Conservation (phyloP, 1,140 invertebrate species). For the Globodera ellingtonae region DNA sequence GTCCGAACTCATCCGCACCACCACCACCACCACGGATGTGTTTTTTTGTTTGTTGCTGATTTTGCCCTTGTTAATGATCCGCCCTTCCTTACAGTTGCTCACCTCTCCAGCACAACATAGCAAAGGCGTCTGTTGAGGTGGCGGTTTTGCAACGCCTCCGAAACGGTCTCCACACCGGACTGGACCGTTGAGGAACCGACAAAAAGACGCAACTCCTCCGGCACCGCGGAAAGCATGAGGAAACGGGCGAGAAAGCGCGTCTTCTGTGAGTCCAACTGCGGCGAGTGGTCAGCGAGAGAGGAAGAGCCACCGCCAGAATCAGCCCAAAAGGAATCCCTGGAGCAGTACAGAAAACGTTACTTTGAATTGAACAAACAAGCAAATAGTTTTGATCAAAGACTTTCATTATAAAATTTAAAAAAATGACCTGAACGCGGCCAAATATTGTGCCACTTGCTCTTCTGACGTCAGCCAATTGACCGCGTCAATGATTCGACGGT, state of each 20-base stretch:
- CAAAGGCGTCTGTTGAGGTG: slow-evolving; percentile 82
- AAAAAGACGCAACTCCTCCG: slow-evolving; percentile 86
- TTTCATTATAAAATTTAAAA: background rate
- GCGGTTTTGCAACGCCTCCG: slow-evolving; percentile 82
- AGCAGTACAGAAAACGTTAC: background rate
- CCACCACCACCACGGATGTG: too few species aligned
- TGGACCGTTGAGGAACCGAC: slow-evolving; percentile 86
- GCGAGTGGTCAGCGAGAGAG: slow-evolving; percentile 60
- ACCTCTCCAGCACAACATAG: background rate
- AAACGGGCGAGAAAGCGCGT: slow-evolving; percentile 55
- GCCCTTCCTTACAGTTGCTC: background rate
- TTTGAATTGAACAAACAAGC: slow-evolving; percentile 14
- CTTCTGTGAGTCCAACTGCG: slow-evolving; percentile 29
- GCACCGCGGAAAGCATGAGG: slow-evolving; percentile 65
- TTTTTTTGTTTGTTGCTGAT: too few species aligned
- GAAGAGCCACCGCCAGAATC: slow-evolving; percentile 22
- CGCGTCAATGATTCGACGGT: slow-evolving; percentile 84
- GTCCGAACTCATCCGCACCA: too few species aligned
- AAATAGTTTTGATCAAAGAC: too few species aligned
- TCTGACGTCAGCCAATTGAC: slow-evolving; percentile 86
- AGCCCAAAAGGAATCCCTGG: slow-evolving; percentile 23
- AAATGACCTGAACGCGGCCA: slow-evolving; percentile 78
- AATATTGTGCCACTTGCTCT: slow-evolving; percentile 83
- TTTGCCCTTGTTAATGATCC: too few species aligned
- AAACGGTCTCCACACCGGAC: slow-evolving; percentile 82